Percentiles rank a stretch among this genome's conserved stretches.
Evolutionary conservation across 92 coral and sea anemone species (phyloP).

Genomic region (Phenganax stokvisi): DNA sequence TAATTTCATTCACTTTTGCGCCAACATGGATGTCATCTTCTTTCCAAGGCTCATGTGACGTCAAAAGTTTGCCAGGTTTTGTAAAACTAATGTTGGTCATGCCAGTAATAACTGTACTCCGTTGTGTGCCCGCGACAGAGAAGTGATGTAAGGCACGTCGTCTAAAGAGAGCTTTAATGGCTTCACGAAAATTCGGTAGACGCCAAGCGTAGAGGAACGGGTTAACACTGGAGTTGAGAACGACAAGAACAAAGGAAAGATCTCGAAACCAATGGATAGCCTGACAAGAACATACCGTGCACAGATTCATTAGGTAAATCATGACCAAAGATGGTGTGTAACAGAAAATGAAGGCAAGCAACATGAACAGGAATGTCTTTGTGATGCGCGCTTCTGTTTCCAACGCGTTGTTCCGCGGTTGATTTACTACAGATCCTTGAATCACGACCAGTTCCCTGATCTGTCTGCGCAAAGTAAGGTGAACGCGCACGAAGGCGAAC

Average conservation of each 20-base stretch:
- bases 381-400: constrained; percentile 63
- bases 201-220: constrained; percentile 83
- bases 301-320: constrained; percentile 87
- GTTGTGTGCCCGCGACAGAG: not conserved
- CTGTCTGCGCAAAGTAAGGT: constrained; percentile 61
- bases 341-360: constrained; percentile 63
- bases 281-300: constrained; percentile 72
- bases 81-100: not conserved
- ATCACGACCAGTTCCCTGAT: constrained; percentile 45
- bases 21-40: not conserved
- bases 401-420: constrained; percentile 60
- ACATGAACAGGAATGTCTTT: constrained; percentile 69
- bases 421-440: constrained; percentile 56
- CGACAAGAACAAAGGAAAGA: constrained; percentile 68
- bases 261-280: constrained; percentile 86
- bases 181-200: constrained; percentile 61
- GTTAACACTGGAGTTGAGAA: constrained; percentile 68
- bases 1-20: not conserved
- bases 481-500: constrained; percentile 79
- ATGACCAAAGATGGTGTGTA: constrained; percentile 79
- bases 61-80: not conserved
- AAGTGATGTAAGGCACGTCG: not conserved
- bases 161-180: constrained; percentile 29
- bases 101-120: not conserved
- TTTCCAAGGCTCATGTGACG: not conserved